Evolutionary conservation across 1,140 invertebrate genomes (phyloP), one percentile per base, ranked within the genome.

Genomic region (Euura lappo): DNA sequence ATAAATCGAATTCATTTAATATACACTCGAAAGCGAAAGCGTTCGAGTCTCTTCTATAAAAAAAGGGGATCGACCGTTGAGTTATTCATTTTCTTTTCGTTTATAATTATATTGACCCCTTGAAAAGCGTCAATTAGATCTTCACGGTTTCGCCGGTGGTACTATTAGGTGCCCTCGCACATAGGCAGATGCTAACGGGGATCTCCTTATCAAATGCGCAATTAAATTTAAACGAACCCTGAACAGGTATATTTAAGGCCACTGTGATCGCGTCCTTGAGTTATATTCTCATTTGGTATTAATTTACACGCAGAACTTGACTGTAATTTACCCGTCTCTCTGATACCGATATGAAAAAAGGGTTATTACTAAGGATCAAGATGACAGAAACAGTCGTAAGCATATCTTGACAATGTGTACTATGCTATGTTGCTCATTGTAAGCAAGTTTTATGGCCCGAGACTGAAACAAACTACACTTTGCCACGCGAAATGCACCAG

Each of bases 201-300:
- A 28, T 28, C 28, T 28, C 51, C 51, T 60, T n/a, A 60, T 60
- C 51, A 60, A 60, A 4, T 6, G 6, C 1, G 51, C 51, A 60
- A 60, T 60, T 60, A 60, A 11, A 60, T 60, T 60, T 60, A 60
- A 60, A 60, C 51, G 51, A 60, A 60, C 51, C 8, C 51, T 60
- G 51, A 8, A 60, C 51, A 60, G 51, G 51, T n/a, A 60, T 60
- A n/a, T 28, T 28, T 28, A 28, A 28, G 28, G 28, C 28, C 28
- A 28, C 28, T 28, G 28, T 28, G 28, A 28, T 28, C 28, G 28
- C 28, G 28, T 28, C 28, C 28, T 28, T 28, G 28, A 28, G 28
- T 28, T 28, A 28, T 28, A 28, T 28, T 28, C 28, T 28, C 28
- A 28, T 28, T 28, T 28, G 28, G 28, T 28, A 28, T 28, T 28